Evolutionary conservation across 2,797 vertebrate genomes (phyloP), one percentile per base, ranked within the genome.

Genomic region (Gallirallus australis): DNA sequence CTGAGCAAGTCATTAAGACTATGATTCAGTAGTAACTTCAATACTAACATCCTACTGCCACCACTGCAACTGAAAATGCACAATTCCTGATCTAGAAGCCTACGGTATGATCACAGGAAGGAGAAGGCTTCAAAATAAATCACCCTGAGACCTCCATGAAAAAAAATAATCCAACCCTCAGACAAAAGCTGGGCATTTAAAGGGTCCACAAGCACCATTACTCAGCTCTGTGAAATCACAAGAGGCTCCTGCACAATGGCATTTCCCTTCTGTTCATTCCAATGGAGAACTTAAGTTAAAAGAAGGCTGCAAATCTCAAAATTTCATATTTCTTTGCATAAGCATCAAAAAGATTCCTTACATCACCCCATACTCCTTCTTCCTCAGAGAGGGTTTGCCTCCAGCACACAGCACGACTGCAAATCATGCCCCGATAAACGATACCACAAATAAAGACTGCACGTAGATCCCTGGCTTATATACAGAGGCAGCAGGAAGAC

Each of bases 401-500:
- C 15, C n/a, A 40, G 7, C 48, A 52, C 11, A 71, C 48, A 79
- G 53, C 9, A 31, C 19, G 60, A 54, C 3, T 13, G 57, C 61
- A 86, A 53, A 20, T 66, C 56, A 56, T 5, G 3, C 10, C n/a
- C 21, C 1, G 1, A 50, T 12, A 82, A 86, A 28, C 12, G 21
- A 70, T 4, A 8, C 1, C 33, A 30, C 60, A 84, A 65, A 54
- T 47, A 42, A 0, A 40, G 35, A 56, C 28, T 30, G 17, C 0
- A 1, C 15, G 23, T 16, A 82, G 20, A 53, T 35, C 73, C 48
- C 68, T 64, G 45, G 64, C 45, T 93, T 64, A 71, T 54, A 75
- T 68, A 63, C 31, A 71, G 59, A 86, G 68, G 60, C 86, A 86
- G 63, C n/a, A 86, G 75, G 86, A 95, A 89, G 78, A 91, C 72